Conservation (phyloP, 2,888 invertebrate species). For the Aquatica leii region DNA sequence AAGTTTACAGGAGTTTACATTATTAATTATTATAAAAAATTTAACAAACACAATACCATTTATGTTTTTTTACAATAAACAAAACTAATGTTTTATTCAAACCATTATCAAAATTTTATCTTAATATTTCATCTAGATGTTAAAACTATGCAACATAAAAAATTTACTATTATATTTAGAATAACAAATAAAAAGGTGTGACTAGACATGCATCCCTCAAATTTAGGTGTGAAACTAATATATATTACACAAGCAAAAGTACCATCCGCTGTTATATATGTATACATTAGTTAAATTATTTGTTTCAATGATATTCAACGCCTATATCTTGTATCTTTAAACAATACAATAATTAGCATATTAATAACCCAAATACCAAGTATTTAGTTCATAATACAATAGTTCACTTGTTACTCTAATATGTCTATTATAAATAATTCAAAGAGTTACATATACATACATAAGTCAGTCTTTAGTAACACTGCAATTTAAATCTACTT, state of each 20-base stretch:
- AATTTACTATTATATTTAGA: background rate
- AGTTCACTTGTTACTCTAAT: conserved; percentile 38
- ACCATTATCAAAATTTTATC: too few relatives aligned
- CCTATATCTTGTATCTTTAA: conserved; percentile 38
- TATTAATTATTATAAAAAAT: too few relatives aligned
- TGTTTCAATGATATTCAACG: conserved; percentile 40
- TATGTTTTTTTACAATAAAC: too few relatives aligned
- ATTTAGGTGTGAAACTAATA: conserved; percentile 31
- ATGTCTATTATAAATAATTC: conserved; percentile 38
- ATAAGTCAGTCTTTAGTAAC: conserved; percentile 21
- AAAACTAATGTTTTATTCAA: too few relatives aligned
- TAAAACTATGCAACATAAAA: background rate
- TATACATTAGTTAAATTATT: conserved; percentile 27
- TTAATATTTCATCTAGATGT: too few relatives aligned
- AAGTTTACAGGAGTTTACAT: too few relatives aligned
- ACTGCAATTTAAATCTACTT: background rate
- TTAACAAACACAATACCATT: too few relatives aligned
- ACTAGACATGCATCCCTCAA: conserved; percentile 24
- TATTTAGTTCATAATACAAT: conserved; percentile 39
- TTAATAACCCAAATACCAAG: conserved; percentile 43
- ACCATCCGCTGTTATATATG: conserved; percentile 26
- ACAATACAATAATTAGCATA: conserved; percentile 45
- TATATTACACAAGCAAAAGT: conserved; percentile 26
- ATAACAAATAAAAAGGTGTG: conserved; percentile 19
- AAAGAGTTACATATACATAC: conserved; percentile 29